These are phyloP conservation scores for Drosophila borealis DNA, from an alignment of 2,888 invertebrate species.

Conservation along the genomic window DNA sequence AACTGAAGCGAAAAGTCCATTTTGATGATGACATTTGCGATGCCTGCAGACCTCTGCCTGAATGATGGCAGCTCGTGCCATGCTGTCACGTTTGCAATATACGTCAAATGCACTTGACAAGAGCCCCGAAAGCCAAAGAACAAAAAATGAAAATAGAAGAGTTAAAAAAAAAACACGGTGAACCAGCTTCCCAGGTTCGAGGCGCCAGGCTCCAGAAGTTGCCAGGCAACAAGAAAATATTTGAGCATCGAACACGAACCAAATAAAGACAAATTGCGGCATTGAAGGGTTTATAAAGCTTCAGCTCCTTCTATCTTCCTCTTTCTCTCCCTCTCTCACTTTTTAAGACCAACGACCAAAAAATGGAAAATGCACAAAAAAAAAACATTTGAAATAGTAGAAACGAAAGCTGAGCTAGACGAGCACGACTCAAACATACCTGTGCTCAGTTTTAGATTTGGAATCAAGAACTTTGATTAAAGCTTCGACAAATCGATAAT, in stretches of 20 bases:
- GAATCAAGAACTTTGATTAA: background rate
- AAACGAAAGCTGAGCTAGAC: background rate
- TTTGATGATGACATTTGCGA: conserved; percentile 46
- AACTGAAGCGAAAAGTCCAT: conserved; percentile 7
- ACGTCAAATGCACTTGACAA: conserved; percentile 77
- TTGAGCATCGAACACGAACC: conserved; percentile 80
- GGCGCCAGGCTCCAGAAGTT: conserved; percentile 2
- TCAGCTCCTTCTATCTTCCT: background rate
- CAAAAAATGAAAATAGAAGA: background rate
- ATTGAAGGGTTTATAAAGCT: conserved; percentile 76
- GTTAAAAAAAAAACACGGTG: conserved; percentile 2
- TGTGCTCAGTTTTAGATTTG: background rate
- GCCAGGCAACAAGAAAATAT: conserved; percentile 59
- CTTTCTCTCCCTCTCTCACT: background rate
- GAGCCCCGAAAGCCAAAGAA: conserved; percentile 15
- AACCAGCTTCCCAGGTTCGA: background rate
- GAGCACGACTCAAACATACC: background rate
- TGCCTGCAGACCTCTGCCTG: conserved; percentile 23
- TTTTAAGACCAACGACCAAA: conserved; percentile 46
- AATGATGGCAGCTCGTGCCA: conserved; percentile 12
- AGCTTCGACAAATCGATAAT: background rate
- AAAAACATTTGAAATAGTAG: background rate
- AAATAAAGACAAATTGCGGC: conserved; percentile 83
- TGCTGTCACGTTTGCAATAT: conserved; percentile 81
- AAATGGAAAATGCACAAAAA: conserved; percentile 47